A percentile compares a stretch with the other conserved stretches of the same genome.
Conservation (phyloP, 2,113 vertebrate genomes). For the Amblyornis subalaris region DNA sequence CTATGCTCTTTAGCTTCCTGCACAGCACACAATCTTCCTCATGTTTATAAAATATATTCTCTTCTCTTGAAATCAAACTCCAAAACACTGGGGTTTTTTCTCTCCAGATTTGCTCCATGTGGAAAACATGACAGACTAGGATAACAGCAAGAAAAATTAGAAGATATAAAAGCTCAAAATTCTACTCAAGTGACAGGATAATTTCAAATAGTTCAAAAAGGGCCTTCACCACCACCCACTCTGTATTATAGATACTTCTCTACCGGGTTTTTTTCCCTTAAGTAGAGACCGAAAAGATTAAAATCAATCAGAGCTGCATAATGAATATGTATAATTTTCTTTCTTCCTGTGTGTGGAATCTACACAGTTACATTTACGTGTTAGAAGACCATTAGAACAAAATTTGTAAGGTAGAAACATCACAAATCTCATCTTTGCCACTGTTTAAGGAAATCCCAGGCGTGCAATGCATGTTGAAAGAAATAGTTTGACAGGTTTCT, state of each 20-base stretch:
- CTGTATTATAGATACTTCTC: background rate
- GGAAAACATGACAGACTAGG: background rate
- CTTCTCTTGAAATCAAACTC: background rate
- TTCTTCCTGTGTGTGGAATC: background rate
- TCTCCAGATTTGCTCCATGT: background rate
- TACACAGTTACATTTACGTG: fast-evolving
- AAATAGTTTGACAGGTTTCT: background rate
- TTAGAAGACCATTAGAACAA: background rate
- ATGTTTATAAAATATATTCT: background rate
- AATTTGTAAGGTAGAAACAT: background rate
- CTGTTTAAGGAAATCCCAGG: background rate
- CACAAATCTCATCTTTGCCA: background rate
- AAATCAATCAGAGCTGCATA: background rate
- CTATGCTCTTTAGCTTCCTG: background rate
- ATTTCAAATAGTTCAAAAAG: background rate
- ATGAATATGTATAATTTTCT: background rate
- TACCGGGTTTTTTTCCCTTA: background rate
- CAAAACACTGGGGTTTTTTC: background rate
- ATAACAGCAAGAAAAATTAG: background rate
- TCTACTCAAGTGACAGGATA: background rate
- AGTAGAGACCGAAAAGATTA: background rate
- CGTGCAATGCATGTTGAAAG: background rate
- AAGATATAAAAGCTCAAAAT: background rate
- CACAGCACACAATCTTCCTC: background rate
- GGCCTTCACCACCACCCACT: background rate